These are phyloP conservation scores for Holacanthus passer DNA, from an alignment of 2,113 vertebrate genomes.

Conservation along the genomic window DNA sequence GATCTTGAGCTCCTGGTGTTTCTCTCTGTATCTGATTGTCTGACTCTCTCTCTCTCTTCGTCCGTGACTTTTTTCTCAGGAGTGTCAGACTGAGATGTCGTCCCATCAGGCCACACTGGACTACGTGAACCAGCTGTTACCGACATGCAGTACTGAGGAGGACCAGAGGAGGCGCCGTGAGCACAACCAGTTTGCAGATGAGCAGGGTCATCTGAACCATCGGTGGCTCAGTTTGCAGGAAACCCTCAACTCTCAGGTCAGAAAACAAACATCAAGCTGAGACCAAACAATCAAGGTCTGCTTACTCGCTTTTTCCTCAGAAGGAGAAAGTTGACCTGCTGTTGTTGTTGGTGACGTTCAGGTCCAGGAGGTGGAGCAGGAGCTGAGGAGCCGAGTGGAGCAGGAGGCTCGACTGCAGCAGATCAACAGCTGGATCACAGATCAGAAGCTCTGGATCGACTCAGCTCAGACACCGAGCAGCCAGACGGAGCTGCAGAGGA, in stretches of 20 bases:
- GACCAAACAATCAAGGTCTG: no score
- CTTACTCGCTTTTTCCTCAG: background rate
- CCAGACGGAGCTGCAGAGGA: constrained; percentile 79
- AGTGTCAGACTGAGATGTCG: constrained; percentile 84
- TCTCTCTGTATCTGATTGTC: background rate
- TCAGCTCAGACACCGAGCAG: constrained; percentile 82
- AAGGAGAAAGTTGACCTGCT: no score
- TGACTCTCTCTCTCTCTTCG: background rate
- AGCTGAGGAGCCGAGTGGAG: constrained; percentile 83
- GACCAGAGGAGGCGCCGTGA: constrained; percentile 86
- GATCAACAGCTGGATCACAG: constrained; percentile 86
- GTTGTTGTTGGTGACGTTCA: constrained; percentile 57
- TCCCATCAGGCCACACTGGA: constrained; percentile 89
- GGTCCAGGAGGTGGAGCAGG: constrained; percentile 85
- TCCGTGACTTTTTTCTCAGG: constrained; percentile 76
- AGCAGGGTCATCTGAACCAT: constrained; percentile 87
- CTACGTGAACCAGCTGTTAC: constrained; percentile 88
- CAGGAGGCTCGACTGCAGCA: constrained; percentile 84
- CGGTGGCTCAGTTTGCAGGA: constrained; percentile 87
- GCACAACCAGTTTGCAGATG: constrained; percentile 88
- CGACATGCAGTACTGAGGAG: constrained; percentile 81
- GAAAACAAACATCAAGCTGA: background rate
- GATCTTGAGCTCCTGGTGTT: background rate
- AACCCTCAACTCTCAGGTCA: constrained; percentile 86
- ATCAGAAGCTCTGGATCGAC: constrained; percentile 82